Percentiles rank a stretch among this genome's conserved stretches.
Conservation (phyloP, 2,113 vertebrate genomes). For the Perognathus longimembris region DNA sequence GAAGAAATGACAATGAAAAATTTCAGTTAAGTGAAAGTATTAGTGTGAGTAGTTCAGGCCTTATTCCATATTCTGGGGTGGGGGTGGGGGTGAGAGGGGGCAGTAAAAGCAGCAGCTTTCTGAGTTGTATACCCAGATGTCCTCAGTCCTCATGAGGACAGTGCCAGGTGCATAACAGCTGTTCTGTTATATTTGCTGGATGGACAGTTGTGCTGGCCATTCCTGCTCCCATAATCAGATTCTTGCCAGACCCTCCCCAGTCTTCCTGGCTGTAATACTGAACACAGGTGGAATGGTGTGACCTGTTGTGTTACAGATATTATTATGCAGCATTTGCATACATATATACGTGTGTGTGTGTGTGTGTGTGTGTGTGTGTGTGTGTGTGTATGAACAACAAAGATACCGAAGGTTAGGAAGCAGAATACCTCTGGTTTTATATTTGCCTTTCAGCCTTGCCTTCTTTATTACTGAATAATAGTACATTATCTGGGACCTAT, state of each 20-base stretch:
- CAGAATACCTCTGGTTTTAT: background rate
- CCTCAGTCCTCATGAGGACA: background rate
- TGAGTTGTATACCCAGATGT: background rate
- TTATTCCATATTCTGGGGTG: background rate
- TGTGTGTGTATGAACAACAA: too few species aligned
- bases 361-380: too few species aligned
- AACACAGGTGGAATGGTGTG: background rate
- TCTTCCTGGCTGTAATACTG: background rate
- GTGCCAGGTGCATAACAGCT: background rate
- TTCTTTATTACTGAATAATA: background rate
- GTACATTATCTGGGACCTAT: background rate
- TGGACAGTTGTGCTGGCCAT: background rate
- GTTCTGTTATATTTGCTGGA: background rate
- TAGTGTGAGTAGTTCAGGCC: background rate
- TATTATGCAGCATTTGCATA: background rate
- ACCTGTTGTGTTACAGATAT: background rate
- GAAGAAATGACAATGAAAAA: slow-evolving; percentile 54
- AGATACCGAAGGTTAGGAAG: background rate
- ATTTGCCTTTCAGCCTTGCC: background rate
- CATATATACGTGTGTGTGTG: too few species aligned
- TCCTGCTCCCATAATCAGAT: background rate
- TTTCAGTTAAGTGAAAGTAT: slow-evolving; percentile 30
- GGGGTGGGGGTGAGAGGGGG: too few species aligned
- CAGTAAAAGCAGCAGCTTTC: background rate
- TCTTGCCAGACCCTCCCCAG: background rate